Evolutionary conservation across 2,888 invertebrate species (phyloP).

Genomic region (Cyaniris semiargus): DNA sequence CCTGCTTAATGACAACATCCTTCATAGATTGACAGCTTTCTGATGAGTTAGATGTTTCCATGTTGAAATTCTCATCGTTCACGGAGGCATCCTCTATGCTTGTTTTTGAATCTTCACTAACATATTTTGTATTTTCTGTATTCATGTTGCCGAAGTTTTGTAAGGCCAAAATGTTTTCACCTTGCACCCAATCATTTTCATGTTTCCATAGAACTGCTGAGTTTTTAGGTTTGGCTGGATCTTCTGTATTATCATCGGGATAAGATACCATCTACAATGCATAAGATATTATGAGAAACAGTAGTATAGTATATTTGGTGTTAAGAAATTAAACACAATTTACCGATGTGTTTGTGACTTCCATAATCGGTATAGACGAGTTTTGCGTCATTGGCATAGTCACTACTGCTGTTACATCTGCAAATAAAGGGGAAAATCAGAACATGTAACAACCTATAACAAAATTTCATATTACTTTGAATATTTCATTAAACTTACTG

Average conservation of each 20-base stretch:
- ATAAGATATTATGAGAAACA: conserved; percentile 22
- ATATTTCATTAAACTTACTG: conserved; percentile 56
- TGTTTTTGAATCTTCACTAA: conserved; percentile 73
- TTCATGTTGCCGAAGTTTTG: conserved; percentile 64
- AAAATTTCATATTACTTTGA: not conserved
- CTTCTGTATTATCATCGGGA: conserved; percentile 71
- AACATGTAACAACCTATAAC: not conserved
- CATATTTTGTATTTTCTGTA: conserved; percentile 65
- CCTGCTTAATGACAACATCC: conserved; percentile 63
- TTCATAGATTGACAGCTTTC: conserved; percentile 76
- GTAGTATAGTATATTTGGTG: conserved; percentile 20
- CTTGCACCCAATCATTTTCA: conserved; percentile 66
- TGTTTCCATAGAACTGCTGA: conserved; percentile 72
- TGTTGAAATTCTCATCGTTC: conserved; percentile 74
- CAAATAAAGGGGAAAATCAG: conserved; percentile 42
- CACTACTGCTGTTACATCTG: conserved; percentile 76
- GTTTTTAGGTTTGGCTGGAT: conserved; percentile 72
- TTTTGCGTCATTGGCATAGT: conserved; percentile 74
- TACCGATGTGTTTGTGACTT: conserved; percentile 74
- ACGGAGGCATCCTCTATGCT: conserved; percentile 73
- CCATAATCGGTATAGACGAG: conserved; percentile 74
- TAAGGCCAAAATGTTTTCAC: conserved; percentile 65
- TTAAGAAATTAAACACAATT: conserved; percentile 47
- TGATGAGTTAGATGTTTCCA: conserved; percentile 76
- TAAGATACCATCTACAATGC: conserved; percentile 66